Base-by-base conservation (phyloP, 2,113 vertebrate species). In the Ameiurus melas region DNA sequence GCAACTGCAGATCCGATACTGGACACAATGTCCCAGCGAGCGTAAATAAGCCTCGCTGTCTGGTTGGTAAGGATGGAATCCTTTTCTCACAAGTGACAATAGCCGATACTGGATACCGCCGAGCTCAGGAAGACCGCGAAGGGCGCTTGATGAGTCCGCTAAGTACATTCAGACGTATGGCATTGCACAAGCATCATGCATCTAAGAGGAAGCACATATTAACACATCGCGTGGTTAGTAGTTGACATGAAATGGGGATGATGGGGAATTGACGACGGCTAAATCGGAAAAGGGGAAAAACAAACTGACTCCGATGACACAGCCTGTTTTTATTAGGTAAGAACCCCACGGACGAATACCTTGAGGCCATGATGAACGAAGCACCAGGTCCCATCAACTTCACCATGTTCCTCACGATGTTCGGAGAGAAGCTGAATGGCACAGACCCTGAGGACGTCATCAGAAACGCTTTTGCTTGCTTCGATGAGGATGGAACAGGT, bases 321-420 rank as follows among this genome's bases (percentile, higher is more conserved):
- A 58, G 0, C 4, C 16, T 36, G 27, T 57, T 75, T 85, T 81
- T 68, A 22, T 30, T 53, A 88, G 87, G 87, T 66, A 88, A 88
- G 60, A 88, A 88, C 83, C 87, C 87, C 30, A 88, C 87, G 43
- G 87, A 88, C 22, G 83, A 88, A 16, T 88, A 88, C 47, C 87
- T 88, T 30, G 87, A 88, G 51, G 83, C 83, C 83, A 88, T 88
- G 87, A 88, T 88, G 87, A 88, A 85, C 13, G 87, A 88, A 85
- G 87, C 87, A 5, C 87, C 87, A 39, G 87, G 87, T 55, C 87
- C 87, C 30, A 85, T 88, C 36, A 88, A 88, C 83, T 88, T 88
- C 73, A 88, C 87, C 22, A 88, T 88, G 87, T 88, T 88, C 60
- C 87, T 88, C 30, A 88, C 87, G 12, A 88, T 88, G 87, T 88